Evolutionary conservation across 2,113 vertebrate genomes (phyloP).

Genomic region (Mobula hypostoma): DNA sequence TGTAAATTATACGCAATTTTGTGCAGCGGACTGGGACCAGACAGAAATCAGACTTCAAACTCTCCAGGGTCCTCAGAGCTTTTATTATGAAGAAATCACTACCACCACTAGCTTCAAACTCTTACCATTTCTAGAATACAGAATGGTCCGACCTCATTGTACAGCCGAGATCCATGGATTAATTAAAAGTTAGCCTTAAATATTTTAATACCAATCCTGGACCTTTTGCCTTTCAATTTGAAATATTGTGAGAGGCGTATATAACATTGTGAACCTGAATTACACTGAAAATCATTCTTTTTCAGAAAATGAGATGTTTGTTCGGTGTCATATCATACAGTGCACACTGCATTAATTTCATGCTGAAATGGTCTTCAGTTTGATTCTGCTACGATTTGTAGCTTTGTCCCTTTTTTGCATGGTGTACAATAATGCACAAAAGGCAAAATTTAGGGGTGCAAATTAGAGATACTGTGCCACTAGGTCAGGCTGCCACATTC

Average conservation of each 20-base stretch:
- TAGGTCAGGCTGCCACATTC: background rate
- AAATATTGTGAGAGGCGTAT: background rate
- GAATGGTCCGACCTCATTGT: background rate
- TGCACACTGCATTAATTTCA: background rate
- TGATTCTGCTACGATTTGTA: background rate
- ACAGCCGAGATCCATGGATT: background rate
- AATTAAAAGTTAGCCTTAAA: background rate
- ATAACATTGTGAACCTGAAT: background rate
- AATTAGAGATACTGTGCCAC: conserved; percentile 44
- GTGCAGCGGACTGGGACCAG: background rate
- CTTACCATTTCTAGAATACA: background rate
- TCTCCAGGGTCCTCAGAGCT: background rate
- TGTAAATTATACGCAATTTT: background rate
- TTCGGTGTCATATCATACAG: background rate
- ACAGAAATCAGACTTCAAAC: background rate
- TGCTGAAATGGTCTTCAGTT: background rate
- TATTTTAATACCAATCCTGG: background rate
- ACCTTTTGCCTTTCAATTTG: background rate
- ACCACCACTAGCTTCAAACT: background rate
- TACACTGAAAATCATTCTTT: background rate
- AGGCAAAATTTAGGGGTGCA: conserved; percentile 49
- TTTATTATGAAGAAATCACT: too few species aligned
- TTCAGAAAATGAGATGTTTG: background rate
- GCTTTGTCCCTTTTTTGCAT: background rate
- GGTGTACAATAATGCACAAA: conserved; percentile 41